Base-by-base conservation (phyloP, 2,797 vertebrate species). In the Coracias cyanogaster region DNA sequence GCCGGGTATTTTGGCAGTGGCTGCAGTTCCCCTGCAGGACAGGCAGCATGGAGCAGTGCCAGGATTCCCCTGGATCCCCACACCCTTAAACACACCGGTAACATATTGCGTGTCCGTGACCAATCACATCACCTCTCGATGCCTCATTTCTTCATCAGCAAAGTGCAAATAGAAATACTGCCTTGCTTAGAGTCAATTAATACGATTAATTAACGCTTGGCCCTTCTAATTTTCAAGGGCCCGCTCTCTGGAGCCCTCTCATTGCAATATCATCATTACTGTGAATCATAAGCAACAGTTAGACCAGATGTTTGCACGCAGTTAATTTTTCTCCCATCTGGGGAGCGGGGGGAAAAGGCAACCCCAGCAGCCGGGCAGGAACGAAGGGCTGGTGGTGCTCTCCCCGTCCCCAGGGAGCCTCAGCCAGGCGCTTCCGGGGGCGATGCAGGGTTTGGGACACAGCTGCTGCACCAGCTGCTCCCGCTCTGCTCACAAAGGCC, bases 391-490 rank as follows among this genome's bases (percentile, higher is more conserved):
- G 79, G 46, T 22, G 4, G 45, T 10, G 48, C 69, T 60, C 69
- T 52, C 65, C 70, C 39, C 19, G 3, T 79, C 92, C 94, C 81
- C 1, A 19, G 74, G 74, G 92, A 93, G 93, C 65, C 92, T n/a
- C n/a, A 9, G 79, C 52, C 92, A 80, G 81, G 91, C 69, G 26
- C 74, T 94, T 83, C 93, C 89, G 20, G 87, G 76, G 83, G 35
- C 71, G 71, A 70, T 5, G 86, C 66, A 46, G 84, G 91, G 73
- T 94, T 94, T 86, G 77, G 92, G 88, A 55, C 84, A 57, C 96
- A 96, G 97, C 96, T 97, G 96, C 94, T 35, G 71, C 88, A 93
- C 95, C 97, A 97, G 96, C 96, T 97, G 97, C 97, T 97, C 86
- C 82, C 3, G 8, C 73, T 19, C 77, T 1, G 15, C 86, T 86